Conservation (phyloP, 2,888 invertebrate species). For the Melinaea marsaeus region DNA sequence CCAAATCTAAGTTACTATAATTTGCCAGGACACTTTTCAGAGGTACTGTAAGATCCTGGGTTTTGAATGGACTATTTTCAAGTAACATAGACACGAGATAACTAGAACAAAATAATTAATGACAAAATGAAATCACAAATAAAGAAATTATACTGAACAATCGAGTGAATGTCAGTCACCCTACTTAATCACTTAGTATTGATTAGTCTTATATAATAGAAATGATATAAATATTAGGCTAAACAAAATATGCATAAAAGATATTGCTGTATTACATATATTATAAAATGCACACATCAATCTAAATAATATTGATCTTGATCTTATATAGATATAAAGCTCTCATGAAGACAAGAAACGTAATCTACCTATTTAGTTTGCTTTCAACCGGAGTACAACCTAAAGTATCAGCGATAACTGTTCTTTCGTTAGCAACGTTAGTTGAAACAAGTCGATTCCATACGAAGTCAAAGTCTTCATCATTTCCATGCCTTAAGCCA, state of each 20-base stretch:
- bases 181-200: too few species aligned
- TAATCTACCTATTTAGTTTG: slow-evolving; percentile 72
- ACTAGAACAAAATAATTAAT: slow-evolving; percentile 40
- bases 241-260: neutral
- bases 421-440: slow-evolving; percentile 79
- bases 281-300: neutral
- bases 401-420: slow-evolving; percentile 76
- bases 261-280: neutral
- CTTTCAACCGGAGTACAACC: slow-evolving; percentile 77
- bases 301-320: too few species aligned
- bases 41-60: slow-evolving; percentile 65
- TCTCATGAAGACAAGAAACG: too few species aligned
- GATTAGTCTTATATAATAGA: too few species aligned
- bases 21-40: slow-evolving; percentile 70
- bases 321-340: too few species aligned
- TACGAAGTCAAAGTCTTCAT: slow-evolving; percentile 80
- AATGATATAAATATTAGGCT: too few species aligned
- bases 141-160: too few species aligned
- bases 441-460: slow-evolving; percentile 77
- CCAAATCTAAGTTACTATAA: slow-evolving; percentile 72
- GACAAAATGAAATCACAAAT: too few species aligned
- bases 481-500: slow-evolving; percentile 77
- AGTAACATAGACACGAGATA: slow-evolving; percentile 55
- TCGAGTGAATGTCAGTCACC: too few species aligned
- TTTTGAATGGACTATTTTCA: slow-evolving; percentile 56